These are phyloP conservation scores for Psylliodes chrysocephalus DNA, from an alignment of 2,888 invertebrate genomes.

Conservation along the genomic window DNA sequence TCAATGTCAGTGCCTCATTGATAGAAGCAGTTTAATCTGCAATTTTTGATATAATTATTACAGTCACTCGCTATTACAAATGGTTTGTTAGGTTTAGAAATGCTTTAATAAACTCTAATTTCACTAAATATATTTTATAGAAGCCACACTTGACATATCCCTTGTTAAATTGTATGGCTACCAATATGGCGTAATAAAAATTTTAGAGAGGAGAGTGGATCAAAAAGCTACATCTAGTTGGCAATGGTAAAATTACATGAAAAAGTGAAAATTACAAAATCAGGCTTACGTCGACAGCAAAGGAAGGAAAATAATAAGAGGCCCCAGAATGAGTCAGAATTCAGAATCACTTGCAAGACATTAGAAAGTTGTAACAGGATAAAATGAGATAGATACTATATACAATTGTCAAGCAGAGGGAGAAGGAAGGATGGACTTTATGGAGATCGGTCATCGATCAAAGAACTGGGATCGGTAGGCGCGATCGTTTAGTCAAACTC, in stretches of 20 bases:
- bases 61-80: neutral
- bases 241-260: neutral
- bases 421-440: too few relatives aligned
- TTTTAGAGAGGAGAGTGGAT: neutral
- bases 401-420: too few relatives aligned
- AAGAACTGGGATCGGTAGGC: too few relatives aligned
- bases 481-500: too few relatives aligned
- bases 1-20: neutral
- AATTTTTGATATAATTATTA: neutral
- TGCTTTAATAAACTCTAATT: neutral
- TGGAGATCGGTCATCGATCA: too few relatives aligned
- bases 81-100: neutral
- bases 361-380: too few relatives aligned
- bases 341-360: too few relatives aligned
- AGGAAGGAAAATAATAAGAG: too few relatives aligned
- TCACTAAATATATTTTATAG: constrained; percentile 11
- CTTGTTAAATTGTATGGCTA: neutral
- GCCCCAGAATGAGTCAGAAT: too few relatives aligned
- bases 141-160: constrained; percentile 20
- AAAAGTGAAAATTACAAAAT: neutral
- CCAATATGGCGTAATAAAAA: constrained; percentile 24
- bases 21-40: neutral
- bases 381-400: too few relatives aligned
- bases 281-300: too few relatives aligned
- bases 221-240: neutral